phyloP scores from a whole-genome alignment of 2,113 vertebrate genomes.

The Carettochelys insculpta region DNA sequence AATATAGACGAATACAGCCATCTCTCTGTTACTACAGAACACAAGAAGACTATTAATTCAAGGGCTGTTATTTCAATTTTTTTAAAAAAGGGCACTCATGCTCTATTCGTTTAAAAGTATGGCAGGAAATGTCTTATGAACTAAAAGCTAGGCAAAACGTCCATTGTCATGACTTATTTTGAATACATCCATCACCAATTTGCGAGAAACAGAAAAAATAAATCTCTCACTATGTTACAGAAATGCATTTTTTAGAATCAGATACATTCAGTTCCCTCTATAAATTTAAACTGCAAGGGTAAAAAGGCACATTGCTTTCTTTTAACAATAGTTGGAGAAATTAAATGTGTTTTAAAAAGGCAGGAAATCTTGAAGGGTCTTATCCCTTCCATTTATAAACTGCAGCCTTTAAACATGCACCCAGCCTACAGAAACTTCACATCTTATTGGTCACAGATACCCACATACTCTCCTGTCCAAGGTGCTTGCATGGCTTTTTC shows the following conservation, averaged over 20 bases:
- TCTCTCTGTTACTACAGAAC: too few species aligned
- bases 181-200: background rate
- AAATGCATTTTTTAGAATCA: background rate
- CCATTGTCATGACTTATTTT: accelerated
- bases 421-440: accelerated
- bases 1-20: too few species aligned
- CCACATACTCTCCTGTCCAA: background rate
- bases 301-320: background rate
- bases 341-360: background rate
- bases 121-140: background rate
- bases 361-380: background rate
- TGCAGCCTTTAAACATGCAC: background rate
- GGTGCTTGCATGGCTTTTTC: background rate
- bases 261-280: background rate
- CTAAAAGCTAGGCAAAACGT: background rate
- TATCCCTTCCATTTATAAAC: background rate
- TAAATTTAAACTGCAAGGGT: background rate
- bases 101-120: background rate
- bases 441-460: background rate
- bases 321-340: background rate
- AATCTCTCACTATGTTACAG: background rate
- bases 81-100: background rate
- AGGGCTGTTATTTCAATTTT: background rate
- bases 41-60: background rate
- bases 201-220: background rate